Evolutionary conservation across 2,888 invertebrate species (phyloP).

Genomic region (Archips crataeganus): DNA sequence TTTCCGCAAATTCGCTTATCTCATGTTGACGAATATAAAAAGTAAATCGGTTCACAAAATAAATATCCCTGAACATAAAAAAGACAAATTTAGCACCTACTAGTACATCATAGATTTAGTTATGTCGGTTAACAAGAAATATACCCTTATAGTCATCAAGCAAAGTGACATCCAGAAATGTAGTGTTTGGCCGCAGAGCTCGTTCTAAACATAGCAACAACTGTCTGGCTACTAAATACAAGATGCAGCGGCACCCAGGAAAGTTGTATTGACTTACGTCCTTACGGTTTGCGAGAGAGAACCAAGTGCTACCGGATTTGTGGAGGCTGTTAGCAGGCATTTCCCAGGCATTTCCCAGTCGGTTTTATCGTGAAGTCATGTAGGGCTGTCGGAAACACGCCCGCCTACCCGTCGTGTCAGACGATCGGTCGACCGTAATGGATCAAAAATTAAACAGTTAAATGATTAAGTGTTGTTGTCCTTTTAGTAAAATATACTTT

Average conservation of each 20-base stretch:
- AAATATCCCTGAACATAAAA: too few relatives aligned
- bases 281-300: conserved; percentile 11
- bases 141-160: not conserved
- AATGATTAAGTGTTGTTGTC: not conserved
- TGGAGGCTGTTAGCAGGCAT: conserved; percentile 35
- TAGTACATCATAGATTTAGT: not conserved
- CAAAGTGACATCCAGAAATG: conserved; percentile 1
- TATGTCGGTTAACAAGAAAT: not conserved
- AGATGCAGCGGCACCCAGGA: not conserved
- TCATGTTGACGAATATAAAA: too few relatives aligned
- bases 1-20: too few relatives aligned
- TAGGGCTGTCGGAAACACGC: conserved; percentile 36
- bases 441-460: not conserved
- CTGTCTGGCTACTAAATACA: not conserved
- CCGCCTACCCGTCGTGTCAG: conserved; percentile 12
- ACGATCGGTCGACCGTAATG: conserved; percentile 11
- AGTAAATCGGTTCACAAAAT: too few relatives aligned
- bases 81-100: not conserved
- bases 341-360: conserved; percentile 35
- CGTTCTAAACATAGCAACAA: not conserved
- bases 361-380: conserved; percentile 41
- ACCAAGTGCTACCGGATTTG: conserved; percentile 35
- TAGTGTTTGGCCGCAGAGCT: conserved; percentile 22
- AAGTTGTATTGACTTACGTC: conserved; percentile 15
- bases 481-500: not conserved